These are phyloP conservation scores for Acrossocheilus fasciatus DNA, from an alignment of 2,797 vertebrate genomes.

Conservation along the genomic window DNA sequence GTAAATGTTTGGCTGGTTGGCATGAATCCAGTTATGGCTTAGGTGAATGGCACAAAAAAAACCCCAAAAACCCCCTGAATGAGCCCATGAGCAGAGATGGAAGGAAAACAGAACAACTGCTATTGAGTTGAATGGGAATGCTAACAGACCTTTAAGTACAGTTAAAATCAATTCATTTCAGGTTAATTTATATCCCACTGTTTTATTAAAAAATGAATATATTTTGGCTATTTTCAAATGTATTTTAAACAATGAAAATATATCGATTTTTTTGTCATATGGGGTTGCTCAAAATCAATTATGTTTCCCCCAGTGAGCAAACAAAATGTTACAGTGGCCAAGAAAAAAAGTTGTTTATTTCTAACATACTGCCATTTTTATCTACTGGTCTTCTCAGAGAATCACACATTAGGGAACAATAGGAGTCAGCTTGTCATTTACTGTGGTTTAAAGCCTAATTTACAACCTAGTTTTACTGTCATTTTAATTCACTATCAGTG, in stretches of 20 bases:
- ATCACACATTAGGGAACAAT: neutral
- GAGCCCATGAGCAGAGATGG: neutral
- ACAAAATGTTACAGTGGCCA: neutral
- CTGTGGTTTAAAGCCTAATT: slow-evolving; percentile 24
- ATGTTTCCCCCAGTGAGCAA: neutral
- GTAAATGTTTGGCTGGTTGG: slow-evolving; percentile 4
- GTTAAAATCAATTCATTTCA: neutral
- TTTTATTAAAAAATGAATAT: no score
- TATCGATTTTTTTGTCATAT: neutral
- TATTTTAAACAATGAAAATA: neutral
- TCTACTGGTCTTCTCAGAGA: neutral
- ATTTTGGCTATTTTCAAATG: neutral
- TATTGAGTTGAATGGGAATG: neutral
- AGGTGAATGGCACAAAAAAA: neutral
- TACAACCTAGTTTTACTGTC: neutral
- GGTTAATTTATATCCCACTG: no score
- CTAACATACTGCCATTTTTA: neutral
- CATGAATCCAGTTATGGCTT: neutral
- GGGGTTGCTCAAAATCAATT: neutral
- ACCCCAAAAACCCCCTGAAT: neutral
- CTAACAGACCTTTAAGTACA: neutral
- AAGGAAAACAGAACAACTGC: neutral
- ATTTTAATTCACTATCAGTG: slow-evolving; percentile 8
- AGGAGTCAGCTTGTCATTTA: neutral
- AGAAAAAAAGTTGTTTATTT: neutral